These are phyloP conservation scores for Zosterops borbonicus DNA, from an alignment of 2,113 vertebrate species.

Conservation along the genomic window DNA sequence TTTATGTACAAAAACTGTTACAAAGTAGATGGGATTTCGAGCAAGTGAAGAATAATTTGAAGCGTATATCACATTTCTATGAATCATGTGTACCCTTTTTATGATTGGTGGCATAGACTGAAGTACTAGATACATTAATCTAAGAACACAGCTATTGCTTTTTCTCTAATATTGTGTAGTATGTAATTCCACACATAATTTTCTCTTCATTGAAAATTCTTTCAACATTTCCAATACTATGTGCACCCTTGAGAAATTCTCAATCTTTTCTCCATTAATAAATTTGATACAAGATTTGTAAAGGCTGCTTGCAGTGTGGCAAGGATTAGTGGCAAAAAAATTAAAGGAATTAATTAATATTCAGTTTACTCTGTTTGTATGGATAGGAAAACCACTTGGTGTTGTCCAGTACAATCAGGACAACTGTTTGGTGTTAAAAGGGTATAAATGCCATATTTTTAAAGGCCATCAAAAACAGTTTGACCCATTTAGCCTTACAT, in stretches of 20 bases:
- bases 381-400: neutral
- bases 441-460: neutral
- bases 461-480: neutral
- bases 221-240: neutral
- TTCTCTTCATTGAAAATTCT: neutral
- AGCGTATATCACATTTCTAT: neutral
- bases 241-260: neutral
- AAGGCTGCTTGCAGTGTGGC: neutral
- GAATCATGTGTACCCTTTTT: accelerated
- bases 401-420: neutral
- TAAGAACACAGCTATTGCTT: neutral
- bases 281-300: neutral
- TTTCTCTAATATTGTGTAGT: neutral
- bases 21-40: neutral
- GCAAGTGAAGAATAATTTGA: neutral
- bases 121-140: neutral
- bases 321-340: neutral
- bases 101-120: neutral
- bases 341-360: neutral
- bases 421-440: neutral
- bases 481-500: neutral
- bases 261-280: neutral
- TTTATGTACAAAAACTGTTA: neutral
- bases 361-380: neutral
- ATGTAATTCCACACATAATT: neutral